Conservation (phyloP, 2,888 invertebrate genomes). For the Clunio marinus region DNA sequence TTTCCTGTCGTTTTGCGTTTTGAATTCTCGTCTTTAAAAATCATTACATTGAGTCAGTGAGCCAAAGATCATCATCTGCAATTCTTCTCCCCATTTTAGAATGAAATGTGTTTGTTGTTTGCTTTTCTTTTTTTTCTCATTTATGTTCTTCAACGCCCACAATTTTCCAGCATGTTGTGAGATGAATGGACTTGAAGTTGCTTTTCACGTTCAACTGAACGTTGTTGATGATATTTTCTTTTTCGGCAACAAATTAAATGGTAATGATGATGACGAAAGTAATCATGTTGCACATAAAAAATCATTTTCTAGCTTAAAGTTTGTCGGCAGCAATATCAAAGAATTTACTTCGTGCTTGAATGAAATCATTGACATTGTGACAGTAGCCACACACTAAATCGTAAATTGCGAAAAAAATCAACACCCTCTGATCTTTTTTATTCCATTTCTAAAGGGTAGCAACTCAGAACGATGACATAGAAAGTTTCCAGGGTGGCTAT, state of each 20-base stretch:
- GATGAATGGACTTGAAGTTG: background rate
- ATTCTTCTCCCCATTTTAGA: too few relatives aligned
- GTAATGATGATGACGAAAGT: conserved; percentile 23
- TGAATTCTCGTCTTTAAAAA: background rate
- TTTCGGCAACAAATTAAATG: background rate
- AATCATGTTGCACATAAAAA: background rate
- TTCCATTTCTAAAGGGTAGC: too few relatives aligned
- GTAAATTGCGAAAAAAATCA: conserved; percentile 11
- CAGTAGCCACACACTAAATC: background rate
- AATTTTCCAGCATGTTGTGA: background rate
- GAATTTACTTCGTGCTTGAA: background rate
- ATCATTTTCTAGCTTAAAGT: background rate
- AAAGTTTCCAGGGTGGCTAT: background rate
- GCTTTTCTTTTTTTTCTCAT: conserved; percentile 7
- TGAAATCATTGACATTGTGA: background rate
- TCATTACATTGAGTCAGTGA: background rate
- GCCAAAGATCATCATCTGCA: too few relatives aligned
- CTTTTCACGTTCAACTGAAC: background rate
- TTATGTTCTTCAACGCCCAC: conserved; percentile 20
- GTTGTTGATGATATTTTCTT: background rate
- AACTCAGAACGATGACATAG: background rate
- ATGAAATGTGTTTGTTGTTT: too few relatives aligned
- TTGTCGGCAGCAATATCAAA: background rate
- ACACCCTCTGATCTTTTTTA: conserved; percentile 12
- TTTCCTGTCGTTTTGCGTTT: background rate